Evolutionary conservation across 2,797 vertebrate genomes (phyloP).

Genomic region (Numenius phaeopus): DNA sequence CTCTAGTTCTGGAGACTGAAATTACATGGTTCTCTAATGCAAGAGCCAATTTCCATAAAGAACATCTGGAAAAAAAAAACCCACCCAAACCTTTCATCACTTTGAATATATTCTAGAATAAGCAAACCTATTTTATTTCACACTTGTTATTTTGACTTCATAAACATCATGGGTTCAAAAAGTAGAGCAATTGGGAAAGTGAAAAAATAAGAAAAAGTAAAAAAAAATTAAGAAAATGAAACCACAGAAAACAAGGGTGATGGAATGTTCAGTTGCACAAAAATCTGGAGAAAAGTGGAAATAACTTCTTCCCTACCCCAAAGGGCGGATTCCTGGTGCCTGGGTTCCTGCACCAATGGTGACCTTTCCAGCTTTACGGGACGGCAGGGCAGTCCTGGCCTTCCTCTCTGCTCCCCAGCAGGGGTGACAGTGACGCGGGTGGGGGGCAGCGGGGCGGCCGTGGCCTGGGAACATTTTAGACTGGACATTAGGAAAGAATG

Average conservation of each 20-base stretch:
- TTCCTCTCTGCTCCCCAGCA: not conserved
- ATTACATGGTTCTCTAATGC: not conserved
- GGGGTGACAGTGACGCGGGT: not conserved
- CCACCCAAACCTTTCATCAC: not conserved
- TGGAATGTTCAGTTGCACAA: not conserved
- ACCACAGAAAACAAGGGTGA: not conserved
- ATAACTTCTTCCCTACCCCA: not conserved
- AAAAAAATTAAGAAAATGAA: not conserved
- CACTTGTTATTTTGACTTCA: not conserved
- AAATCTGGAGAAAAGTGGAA: not conserved
- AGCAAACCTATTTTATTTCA: not conserved
- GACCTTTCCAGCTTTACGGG: not conserved
- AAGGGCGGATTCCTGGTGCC: not conserved
- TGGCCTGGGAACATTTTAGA: not conserved
- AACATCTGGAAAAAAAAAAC: not conserved
- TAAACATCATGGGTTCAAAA: not conserved
- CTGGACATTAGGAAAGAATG: too few relatives aligned
- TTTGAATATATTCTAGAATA: not conserved
- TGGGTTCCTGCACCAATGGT: not conserved
- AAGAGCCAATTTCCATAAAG: not conserved
- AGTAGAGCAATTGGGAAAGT: not conserved
- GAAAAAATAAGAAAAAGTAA: not conserved
- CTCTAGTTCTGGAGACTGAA: not conserved
- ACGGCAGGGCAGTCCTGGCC: not conserved
- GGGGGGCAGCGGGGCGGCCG: fast-evolving